A percentile compares a stretch with the other conserved stretches of the same genome.
Conservation (phyloP, 1,140 invertebrate species). For the Pteromalus puparum region DNA sequence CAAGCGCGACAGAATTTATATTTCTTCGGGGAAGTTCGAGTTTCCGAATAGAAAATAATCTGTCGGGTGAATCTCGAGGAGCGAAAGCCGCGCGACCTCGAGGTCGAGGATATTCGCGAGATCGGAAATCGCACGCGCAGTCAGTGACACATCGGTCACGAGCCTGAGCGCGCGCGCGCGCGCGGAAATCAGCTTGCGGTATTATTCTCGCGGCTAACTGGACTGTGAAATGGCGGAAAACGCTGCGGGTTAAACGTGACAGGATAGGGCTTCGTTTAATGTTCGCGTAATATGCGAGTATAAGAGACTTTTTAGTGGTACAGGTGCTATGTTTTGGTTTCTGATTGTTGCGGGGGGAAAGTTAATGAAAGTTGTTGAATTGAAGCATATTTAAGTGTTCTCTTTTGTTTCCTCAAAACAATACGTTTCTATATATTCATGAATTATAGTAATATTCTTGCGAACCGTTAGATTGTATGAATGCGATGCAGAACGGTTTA, state of each 20-base stretch:
- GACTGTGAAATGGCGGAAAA: conserved; percentile 7
- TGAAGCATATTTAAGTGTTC: too few species aligned
- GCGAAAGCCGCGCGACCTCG: conserved; percentile 19
- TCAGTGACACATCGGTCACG: neutral
- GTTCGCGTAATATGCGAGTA: neutral
- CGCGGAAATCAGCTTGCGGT: conserved; percentile 7
- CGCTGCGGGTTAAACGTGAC: neutral
- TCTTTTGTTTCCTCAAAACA: too few species aligned
- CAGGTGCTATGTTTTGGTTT: neutral
- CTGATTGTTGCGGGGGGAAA: neutral
- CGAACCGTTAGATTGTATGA: too few species aligned
- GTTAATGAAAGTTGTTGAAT: neutral
- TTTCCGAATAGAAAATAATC: neutral
- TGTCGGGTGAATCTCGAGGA: neutral
- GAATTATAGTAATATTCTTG: too few species aligned
- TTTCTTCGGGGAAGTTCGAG: neutral
- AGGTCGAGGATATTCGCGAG: neutral
- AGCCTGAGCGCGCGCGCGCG: too few species aligned
- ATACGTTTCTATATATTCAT: too few species aligned
- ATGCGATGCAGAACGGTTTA: neutral
- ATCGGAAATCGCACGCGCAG: neutral
- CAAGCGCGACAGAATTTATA: neutral
- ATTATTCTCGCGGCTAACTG: neutral
- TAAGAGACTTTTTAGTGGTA: too few species aligned
- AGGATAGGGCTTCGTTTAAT: neutral